Evolutionary conservation across 1,140 invertebrate genomes (phyloP).

Genomic region (Diprion similis): DNA sequence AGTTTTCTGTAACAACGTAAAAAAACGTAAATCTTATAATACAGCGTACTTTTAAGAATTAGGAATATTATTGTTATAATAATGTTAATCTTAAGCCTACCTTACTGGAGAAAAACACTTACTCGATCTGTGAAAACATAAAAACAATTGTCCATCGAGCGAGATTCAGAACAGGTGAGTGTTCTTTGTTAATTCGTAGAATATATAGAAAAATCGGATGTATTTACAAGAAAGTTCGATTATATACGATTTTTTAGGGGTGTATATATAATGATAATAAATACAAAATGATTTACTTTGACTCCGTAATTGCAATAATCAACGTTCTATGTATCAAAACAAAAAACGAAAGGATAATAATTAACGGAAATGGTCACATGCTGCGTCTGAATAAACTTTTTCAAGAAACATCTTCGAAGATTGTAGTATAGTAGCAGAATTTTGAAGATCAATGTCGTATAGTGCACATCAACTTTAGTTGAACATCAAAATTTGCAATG

Average conservation of each 20-base stretch:
- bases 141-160: slow-evolving; percentile 10
- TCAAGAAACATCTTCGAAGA: too few species aligned
- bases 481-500: too few species aligned
- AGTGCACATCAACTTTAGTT: too few species aligned
- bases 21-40: slow-evolving; percentile 43
- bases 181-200: slow-evolving; percentile 1
- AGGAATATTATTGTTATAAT: slow-evolving; percentile 38
- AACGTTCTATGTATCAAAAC: not conserved
- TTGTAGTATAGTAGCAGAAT: too few species aligned
- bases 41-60: slow-evolving; percentile 37
- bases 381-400: not conserved
- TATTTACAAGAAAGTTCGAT: slow-evolving; percentile 9
- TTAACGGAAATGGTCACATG: not conserved
- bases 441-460: too few species aligned
- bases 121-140: slow-evolving; percentile 14
- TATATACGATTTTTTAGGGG: not conserved
- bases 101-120: slow-evolving; percentile 15
- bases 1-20: slow-evolving; percentile 38
- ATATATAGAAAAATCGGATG: slow-evolving; percentile 6
- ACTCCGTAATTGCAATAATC: not conserved
- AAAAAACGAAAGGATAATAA: not conserved
- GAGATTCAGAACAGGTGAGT: slow-evolving; percentile 13
- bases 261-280: not conserved
- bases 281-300: slow-evolving; percentile 5
- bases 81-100: slow-evolving; percentile 36